Conservation (phyloP, 1,140 invertebrate genomes). For the Micrasema longulum region DNA sequence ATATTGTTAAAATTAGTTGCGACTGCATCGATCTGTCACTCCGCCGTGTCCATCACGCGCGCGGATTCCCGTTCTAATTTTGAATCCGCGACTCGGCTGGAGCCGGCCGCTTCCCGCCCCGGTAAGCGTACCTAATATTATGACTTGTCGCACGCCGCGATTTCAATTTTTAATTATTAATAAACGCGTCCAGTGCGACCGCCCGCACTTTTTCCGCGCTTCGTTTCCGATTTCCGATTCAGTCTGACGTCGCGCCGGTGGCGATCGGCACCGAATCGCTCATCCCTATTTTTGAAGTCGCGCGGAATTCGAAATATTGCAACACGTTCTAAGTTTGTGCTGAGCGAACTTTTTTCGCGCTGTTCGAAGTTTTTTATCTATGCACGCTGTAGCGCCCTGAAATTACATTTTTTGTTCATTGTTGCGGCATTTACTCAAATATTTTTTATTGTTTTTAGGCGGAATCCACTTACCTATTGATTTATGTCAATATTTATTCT, state of each 20-base stretch:
- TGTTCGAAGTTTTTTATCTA: too few species aligned
- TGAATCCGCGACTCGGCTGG: slow-evolving; percentile 12
- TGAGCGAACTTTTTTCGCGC: too few species aligned
- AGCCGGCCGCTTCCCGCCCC: background rate
- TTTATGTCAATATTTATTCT: too few species aligned
- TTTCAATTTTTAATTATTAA: slow-evolving; percentile 28
- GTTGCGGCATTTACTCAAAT: too few species aligned
- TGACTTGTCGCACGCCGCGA: slow-evolving; percentile 26
- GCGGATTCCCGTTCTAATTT: slow-evolving; percentile 11
- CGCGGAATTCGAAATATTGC: background rate
- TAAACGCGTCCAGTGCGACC: slow-evolving; percentile 6
- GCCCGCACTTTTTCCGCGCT: background rate
- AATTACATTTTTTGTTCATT: too few species aligned
- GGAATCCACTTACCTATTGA: too few species aligned
- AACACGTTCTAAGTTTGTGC: too few species aligned
- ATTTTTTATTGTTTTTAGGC: too few species aligned
- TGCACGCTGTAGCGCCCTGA: too few species aligned
- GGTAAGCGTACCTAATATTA: slow-evolving; percentile 12
- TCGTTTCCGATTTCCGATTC: background rate
- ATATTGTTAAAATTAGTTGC: too few species aligned
- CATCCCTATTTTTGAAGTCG: too few species aligned
- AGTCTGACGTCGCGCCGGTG: background rate
- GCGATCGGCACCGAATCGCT: background rate
- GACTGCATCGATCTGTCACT: background rate
- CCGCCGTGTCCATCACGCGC: slow-evolving; percentile 4